Base-by-base conservation (phyloP, 1,140 invertebrate genomes). In the Lepidurus packardi region DNA sequence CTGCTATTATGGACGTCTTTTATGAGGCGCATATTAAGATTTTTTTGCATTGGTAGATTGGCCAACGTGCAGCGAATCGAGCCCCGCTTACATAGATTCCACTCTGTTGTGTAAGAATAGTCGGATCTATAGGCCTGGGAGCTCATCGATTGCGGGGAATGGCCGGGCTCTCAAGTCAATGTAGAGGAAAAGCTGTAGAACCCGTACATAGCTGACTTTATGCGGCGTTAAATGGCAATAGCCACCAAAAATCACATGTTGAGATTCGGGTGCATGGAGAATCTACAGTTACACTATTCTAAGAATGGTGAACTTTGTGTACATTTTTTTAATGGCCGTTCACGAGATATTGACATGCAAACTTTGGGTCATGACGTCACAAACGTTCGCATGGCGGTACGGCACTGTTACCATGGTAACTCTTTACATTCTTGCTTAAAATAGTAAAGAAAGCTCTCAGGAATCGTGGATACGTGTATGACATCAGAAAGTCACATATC, bases 121-220 rank as follows among this genome's bases (percentile, higher is more conserved):
- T 9, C 16, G 53, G 53, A 65, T 65, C 53, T 65, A 16, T 65
- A 65, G 53, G 53, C 53, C 53, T 65, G 53, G 53, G 53, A 65
- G 53, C 53, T 65, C 53, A 65, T 65, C 53, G 53, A 65, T 65
- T 65, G 53, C 53, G 21, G 53, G 53, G 16, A n/a, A n/a, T 65
- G 53, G 53, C 53, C 21, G 53, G 53, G 53, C 16, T 16, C 53
- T 9, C 53, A n/a, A 65, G 53, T 65, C 53, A 65, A 65, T 16
- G 53, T 65, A 65, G 16, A 21, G 53, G 53, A 65, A 65, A 65
- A 65, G 21, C 9, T n/a, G 53, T 65, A 21, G 53, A 65, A 65
- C 53, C 21, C 16, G 7, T 21, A 1, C 16, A 47, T 10, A 47
- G 45, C 45, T 11, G 53, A 21, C 7, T 65, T 65, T 16, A 65